Evolutionary conservation across 2,113 vertebrate genomes (phyloP).

Genomic region (Nothocercus julius): DNA sequence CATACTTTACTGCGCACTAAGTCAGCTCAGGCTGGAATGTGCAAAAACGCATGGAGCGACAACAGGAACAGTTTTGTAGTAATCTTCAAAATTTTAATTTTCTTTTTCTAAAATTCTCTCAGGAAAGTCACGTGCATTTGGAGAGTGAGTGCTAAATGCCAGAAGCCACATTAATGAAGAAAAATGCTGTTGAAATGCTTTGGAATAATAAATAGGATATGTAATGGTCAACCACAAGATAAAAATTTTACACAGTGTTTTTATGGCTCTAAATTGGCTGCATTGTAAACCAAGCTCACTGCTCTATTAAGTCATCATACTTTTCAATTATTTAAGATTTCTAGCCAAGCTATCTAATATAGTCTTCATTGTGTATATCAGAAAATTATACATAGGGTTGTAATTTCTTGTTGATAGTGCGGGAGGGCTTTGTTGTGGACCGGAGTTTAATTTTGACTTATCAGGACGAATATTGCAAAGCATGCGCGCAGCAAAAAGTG

Average conservation of each 20-base stretch:
- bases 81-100: conserved; percentile 42
- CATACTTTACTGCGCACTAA: background rate
- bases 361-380: conserved; percentile 61
- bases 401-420: conserved; percentile 61
- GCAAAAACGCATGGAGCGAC: background rate
- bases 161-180: conserved; percentile 79
- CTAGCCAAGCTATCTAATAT: conserved; percentile 71
- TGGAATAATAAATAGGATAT: conserved; percentile 79
- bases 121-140: conserved; percentile 65
- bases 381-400: conserved; percentile 58
- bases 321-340: conserved; percentile 82
- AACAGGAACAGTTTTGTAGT: conserved; percentile 7
- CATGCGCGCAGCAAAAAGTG: conserved; percentile 17
- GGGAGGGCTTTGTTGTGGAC: conserved; percentile 47
- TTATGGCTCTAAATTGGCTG: conserved; percentile 80
- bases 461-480: conserved; percentile 59
- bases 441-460: conserved; percentile 72
- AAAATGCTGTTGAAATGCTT: conserved; percentile 77
- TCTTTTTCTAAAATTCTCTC: conserved; percentile 57
- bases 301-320: conserved; percentile 78
- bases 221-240: conserved; percentile 78
- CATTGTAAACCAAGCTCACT: conserved; percentile 80
- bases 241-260: conserved; percentile 80
- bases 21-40: background rate
- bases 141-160: conserved; percentile 74